A percentile compares a stretch with the other conserved stretches of the same genome.
Evolutionary conservation across 2,888 invertebrate species (phyloP).

Genomic region (Pseudococcus jackbeardsleyi): DNA sequence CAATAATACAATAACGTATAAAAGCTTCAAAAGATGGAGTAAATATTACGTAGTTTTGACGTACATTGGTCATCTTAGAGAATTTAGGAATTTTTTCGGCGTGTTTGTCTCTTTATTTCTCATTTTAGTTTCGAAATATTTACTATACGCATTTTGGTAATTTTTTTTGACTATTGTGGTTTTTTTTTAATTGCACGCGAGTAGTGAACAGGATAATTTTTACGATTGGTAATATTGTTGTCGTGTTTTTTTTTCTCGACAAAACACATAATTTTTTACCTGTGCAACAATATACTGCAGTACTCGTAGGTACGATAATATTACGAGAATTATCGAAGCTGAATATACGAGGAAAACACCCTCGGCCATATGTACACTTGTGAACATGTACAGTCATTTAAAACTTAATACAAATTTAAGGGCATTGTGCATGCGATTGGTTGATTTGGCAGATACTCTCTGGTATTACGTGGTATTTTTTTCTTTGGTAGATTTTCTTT

Average conservation of each 20-base stretch:
- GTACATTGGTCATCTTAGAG: slow-evolving; percentile 1
- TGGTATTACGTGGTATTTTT: neutral
- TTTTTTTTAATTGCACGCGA: slow-evolving; percentile 12
- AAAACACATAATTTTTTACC: neutral
- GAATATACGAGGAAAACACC: neutral
- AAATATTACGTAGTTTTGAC: neutral
- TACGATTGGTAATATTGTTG: neutral
- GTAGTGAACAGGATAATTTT: neutral
- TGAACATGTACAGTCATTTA: neutral
- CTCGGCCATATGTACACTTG: neutral
- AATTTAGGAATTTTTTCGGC: neutral
- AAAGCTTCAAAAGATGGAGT: neutral
- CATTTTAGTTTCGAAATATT: neutral
- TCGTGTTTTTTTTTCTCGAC: neutral
- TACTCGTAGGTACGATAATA: neutral
- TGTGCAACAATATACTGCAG: neutral
- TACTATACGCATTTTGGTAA: neutral
- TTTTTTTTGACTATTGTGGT: neutral
- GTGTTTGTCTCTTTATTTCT: neutral
- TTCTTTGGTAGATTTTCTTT: slow-evolving; percentile 23
- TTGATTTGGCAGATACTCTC: slow-evolving; percentile 9
- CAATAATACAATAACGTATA: slow-evolving; percentile 3
- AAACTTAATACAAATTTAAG: neutral
- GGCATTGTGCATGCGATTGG: slow-evolving; percentile 23
- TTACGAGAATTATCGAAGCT: neutral